A percentile compares a stretch with the other conserved stretches of the same genome.
Evolutionary conservation across 1,140 invertebrate species (phyloP).

Genomic region (Dendroctonus ponderosae): DNA sequence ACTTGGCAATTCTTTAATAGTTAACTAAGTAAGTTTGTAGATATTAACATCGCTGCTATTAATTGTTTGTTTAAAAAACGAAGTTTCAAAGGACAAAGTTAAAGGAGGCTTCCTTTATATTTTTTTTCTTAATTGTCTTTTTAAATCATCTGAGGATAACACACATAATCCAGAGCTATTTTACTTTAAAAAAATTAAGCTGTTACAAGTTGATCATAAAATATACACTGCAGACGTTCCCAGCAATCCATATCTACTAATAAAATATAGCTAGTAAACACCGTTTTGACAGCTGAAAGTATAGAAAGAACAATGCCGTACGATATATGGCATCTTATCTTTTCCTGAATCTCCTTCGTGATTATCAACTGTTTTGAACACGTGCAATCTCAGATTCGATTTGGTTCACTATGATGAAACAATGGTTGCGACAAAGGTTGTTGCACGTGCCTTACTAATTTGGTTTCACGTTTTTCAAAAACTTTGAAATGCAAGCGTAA

Average conservation of each 20-base stretch:
- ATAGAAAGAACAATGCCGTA: no score
- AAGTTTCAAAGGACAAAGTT: no score
- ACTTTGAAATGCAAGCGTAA: no score
- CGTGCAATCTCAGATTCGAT: slow-evolving; percentile 22
- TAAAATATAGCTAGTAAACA: background rate
- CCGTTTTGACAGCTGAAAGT: no score
- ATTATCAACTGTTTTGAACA: slow-evolving; percentile 27
- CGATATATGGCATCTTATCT: slow-evolving; percentile 10
- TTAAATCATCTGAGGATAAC: no score
- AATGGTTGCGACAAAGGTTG: slow-evolving; percentile 19
- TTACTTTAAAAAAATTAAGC: background rate
- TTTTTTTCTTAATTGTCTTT: background rate
- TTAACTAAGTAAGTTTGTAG: no score
- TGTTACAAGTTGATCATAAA: no score
- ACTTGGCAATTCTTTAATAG: no score
- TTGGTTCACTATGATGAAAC: slow-evolving; percentile 22
- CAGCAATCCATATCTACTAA: background rate
- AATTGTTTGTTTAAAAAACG: no score
- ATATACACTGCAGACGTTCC: background rate
- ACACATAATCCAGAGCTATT: no score
- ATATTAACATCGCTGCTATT: background rate
- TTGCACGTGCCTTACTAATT: slow-evolving; percentile 24
- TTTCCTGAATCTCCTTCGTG: slow-evolving; percentile 7
- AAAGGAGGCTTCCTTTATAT: background rate
- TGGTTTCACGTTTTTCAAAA: background rate